A percentile compares a stretch with the other conserved stretches of the same genome.
phyloP scores from a whole-genome alignment of 2,888 invertebrate species.

The Andrena praecox region DNA sequence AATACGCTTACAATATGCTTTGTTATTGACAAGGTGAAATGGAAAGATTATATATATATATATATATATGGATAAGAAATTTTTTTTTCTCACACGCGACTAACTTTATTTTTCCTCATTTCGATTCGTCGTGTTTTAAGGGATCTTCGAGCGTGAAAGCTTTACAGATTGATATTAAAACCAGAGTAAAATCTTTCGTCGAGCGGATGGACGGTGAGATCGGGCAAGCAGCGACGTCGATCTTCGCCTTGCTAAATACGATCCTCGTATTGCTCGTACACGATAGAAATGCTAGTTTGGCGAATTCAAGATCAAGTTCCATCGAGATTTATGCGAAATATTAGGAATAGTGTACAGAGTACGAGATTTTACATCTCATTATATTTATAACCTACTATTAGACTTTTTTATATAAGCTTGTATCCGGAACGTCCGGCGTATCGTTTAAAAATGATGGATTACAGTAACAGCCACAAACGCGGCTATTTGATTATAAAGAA shows the following conservation, averaged over 20 bases:
- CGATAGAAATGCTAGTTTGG: conserved; percentile 26
- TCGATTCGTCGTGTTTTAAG: neutral
- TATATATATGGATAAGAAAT: conserved; percentile 42
- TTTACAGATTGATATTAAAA: conserved; percentile 17
- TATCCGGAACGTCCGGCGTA: conserved; percentile 49
- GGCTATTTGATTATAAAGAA: conserved; percentile 29
- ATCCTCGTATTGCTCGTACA: conserved; percentile 6
- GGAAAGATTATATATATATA: conserved; percentile 61
- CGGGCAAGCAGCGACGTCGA: conserved; percentile 22
- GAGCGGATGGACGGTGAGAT: conserved; percentile 13
- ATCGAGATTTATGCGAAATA: conserved; percentile 27
- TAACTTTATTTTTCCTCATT: conserved; percentile 55
- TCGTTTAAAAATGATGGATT: conserved; percentile 40
- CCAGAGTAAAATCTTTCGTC: conserved; percentile 19
- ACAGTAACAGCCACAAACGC: conserved; percentile 13
- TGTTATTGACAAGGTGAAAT: conserved; percentile 47
- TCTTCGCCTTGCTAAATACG: neutral
- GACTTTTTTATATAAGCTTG: conserved; percentile 72
- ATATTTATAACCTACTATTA: conserved; percentile 66
- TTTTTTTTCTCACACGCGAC: conserved; percentile 38
- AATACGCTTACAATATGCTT: conserved; percentile 43
- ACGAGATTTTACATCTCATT: conserved; percentile 43
- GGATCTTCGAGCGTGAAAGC: neutral
- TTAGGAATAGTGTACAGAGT: conserved; percentile 62
- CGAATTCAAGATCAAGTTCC: conserved; percentile 28